Percentiles rank a stretch among this genome's conserved stretches.
Conservation (phyloP, 64 coral and sea anemone species). For the Orbicella faveolata region DNA sequence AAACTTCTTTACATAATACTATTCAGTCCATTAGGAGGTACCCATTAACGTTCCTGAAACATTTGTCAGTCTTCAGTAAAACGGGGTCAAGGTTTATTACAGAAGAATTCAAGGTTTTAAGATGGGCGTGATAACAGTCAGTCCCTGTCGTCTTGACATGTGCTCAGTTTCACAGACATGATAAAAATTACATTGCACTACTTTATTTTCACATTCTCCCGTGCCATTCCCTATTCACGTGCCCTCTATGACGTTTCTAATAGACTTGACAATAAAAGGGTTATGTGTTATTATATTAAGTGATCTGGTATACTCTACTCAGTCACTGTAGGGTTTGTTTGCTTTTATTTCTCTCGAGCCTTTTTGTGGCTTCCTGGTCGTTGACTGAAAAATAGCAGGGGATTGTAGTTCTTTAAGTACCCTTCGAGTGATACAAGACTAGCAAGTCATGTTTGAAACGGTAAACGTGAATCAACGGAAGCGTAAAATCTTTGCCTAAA, state of each 20-base stretch:
- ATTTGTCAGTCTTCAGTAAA: slow-evolving; percentile 40
- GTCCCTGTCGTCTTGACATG: neutral
- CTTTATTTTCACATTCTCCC: neutral
- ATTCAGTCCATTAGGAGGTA: slow-evolving; percentile 12
- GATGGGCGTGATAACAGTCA: slow-evolving; percentile 43
- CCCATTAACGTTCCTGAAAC: slow-evolving; percentile 42
- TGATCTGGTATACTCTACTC: slow-evolving; percentile 47
- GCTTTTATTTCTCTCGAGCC: slow-evolving; percentile 47
- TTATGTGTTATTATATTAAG: slow-evolving; percentile 70
- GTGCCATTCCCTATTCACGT: neutral
- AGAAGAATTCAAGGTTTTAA: slow-evolving; percentile 34
- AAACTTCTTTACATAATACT: neutral
- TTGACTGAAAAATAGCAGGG: slow-evolving; percentile 40
- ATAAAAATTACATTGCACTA: neutral
- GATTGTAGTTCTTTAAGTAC: slow-evolving; percentile 31
- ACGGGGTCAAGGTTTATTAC: slow-evolving; percentile 45
- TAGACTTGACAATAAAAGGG: slow-evolving; percentile 52
- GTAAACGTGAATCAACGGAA: slow-evolving; percentile 7
- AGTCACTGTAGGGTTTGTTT: slow-evolving; percentile 63
- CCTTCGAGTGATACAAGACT: slow-evolving; percentile 12
- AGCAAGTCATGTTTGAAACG: slow-evolving; percentile 5
- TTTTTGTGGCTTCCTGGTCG: slow-evolving; percentile 43
- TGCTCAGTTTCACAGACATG: neutral
- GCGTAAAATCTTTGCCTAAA: slow-evolving; percentile 23
- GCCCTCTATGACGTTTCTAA: neutral